Conservation (phyloP, 2,888 invertebrate species). For the Sesia apiformis region DNA sequence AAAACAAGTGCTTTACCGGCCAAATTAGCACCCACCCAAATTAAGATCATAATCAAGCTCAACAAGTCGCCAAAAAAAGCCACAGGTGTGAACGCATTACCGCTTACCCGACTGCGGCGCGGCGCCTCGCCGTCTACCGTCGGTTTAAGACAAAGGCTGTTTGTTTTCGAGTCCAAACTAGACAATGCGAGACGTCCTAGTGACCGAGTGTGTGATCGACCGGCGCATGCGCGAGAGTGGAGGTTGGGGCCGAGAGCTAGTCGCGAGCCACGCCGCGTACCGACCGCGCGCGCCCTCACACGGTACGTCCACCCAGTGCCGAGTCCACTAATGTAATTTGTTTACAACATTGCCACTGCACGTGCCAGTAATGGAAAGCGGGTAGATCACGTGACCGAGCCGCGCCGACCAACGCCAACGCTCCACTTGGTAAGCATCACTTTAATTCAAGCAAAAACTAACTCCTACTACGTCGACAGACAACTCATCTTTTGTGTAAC, state of each 20-base stretch:
- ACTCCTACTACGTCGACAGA: not conserved
- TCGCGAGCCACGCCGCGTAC: slow-evolving; percentile 42
- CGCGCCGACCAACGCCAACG: slow-evolving; percentile 2
- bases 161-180: slow-evolving; percentile 51
- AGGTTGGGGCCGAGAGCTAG: slow-evolving; percentile 26
- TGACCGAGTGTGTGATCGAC: slow-evolving; percentile 70
- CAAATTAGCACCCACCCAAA: not conserved
- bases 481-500: not conserved
- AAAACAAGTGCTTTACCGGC: too few relatives aligned
- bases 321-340: slow-evolving; percentile 31
- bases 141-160: slow-evolving; percentile 52
- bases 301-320: slow-evolving; percentile 1
- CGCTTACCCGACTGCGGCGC: slow-evolving; percentile 3
- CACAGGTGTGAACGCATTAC: not conserved
- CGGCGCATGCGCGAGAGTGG: slow-evolving; percentile 52
- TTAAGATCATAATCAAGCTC: not conserved
- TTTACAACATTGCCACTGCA: slow-evolving; percentile 32
- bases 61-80: not conserved
- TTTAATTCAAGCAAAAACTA: not conserved
- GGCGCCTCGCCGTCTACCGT: slow-evolving; percentile 64
- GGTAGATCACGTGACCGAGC: slow-evolving; percentile 13
- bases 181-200: slow-evolving; percentile 41
- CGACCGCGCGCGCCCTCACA: slow-evolving; percentile 31
- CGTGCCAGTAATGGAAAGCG: slow-evolving; percentile 20
- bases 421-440: not conserved